Base-by-base conservation (phyloP, 2,797 vertebrate genomes). In the Lithobates sylvaticus region DNA sequence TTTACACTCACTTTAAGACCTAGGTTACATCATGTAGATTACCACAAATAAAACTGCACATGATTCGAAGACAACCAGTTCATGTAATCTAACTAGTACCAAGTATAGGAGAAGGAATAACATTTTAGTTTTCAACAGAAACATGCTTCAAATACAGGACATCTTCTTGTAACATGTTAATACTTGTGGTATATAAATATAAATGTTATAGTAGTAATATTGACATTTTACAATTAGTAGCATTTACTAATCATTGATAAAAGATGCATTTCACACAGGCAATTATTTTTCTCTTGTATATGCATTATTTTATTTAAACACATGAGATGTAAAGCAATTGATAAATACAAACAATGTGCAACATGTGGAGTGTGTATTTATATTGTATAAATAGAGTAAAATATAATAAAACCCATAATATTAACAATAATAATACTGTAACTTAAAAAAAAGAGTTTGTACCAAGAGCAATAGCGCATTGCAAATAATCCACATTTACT, bases 311-410 rank as follows among this genome's bases (percentile, higher is more conserved):
- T 47, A 47, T 12, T 47, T 32, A 26, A n/a, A 70, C 0, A 71
- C 23, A 72, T 10, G 54, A 23, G 21, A 61, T 26, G 26, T 15
- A 16, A 18, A 13, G 67, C 26, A 39, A 12, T 42, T 36, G 13
- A 58, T 80, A 69, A 61, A 73, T 61, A 61, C 27, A 26, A n/a
- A 16, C 12, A 61, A 50, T 16, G 5, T 58, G 34, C 16, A 13
- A 58, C 39, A 16, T 8, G 15, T 13, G 29, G n/a, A 1, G 21
- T 61, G 54, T 61, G 13, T 54, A 36, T 36, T 23, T 50, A 61
- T 39, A 16, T 36, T n/a, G 13, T 76, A 54, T 74, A 82, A 74
- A 82, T 82, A 73, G 58, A 27, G 61, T 27, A 73, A 72, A 27
- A 72, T 27, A 81, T 23, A 58, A 72, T 58, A 81, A 47, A 23